These are phyloP conservation scores for Automeris io DNA, from an alignment of 2,888 invertebrate species.

Conservation along the genomic window DNA sequence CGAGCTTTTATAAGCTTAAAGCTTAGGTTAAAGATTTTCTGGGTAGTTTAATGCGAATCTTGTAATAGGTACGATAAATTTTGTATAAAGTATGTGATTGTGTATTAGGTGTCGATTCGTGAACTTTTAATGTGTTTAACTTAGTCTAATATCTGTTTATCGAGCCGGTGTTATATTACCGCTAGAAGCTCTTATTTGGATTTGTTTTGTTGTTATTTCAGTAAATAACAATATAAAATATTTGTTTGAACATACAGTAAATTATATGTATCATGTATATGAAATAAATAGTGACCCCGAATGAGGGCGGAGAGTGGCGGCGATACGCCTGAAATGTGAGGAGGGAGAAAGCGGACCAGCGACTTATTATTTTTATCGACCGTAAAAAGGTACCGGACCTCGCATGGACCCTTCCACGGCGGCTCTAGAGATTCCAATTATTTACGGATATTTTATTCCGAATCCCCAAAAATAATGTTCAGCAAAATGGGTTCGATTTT, in stretches of 20 bases:
- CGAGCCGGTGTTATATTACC: slow-evolving; percentile 21
- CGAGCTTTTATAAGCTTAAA: slow-evolving; percentile 81
- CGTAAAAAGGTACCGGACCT: slow-evolving; percentile 71
- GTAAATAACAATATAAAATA: slow-evolving; percentile 12
- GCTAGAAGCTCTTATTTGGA: slow-evolving; percentile 14
- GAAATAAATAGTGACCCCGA: slow-evolving; percentile 77
- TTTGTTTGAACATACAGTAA: slow-evolving; percentile 26
- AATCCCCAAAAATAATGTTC: slow-evolving; percentile 61
- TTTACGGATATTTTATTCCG: slow-evolving; percentile 64
- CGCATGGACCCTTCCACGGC: slow-evolving; percentile 52
- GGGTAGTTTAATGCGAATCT: slow-evolving; percentile 78
- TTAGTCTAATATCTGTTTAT: slow-evolving; percentile 69
- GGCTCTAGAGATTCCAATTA: slow-evolving; percentile 61
- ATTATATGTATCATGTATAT: slow-evolving; percentile 41
- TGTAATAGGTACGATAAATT: slow-evolving; percentile 77
- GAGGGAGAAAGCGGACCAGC: slow-evolving; percentile 30
- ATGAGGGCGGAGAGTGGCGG: slow-evolving; percentile 35
- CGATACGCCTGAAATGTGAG: slow-evolving; percentile 20
- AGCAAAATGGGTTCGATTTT: slow-evolving; percentile 44
- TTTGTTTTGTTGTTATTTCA: slow-evolving; percentile 5
- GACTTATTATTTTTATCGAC: slow-evolving; percentile 73
- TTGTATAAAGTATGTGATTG: slow-evolving; percentile 76
- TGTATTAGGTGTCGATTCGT: slow-evolving; percentile 75
- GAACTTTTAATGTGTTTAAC: slow-evolving; percentile 75
- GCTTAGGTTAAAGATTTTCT: slow-evolving; percentile 78